Evolutionary conservation across 35 echinoderm and acorn worm species (phyloP), one percentile per base, ranked within the genome.

Genomic region (Ptychodera flava): DNA sequence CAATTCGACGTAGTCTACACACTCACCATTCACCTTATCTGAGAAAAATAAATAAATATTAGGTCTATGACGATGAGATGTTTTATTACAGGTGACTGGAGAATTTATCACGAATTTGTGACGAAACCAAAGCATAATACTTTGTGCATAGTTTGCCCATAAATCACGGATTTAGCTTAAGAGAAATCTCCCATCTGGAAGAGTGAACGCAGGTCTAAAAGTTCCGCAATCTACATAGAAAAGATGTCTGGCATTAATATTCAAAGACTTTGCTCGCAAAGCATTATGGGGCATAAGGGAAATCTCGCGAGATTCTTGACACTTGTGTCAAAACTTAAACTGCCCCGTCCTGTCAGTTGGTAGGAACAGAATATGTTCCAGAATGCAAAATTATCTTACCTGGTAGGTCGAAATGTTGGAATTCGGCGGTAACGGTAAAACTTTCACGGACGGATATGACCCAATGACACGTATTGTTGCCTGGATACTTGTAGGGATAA

Each of bases 401-500:
- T 77, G 91, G 85, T 15, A 93, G 64, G 76, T 97, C 87, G n/a
- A 97, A 90, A 38, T 97, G 87, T 6, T 82, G 53, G 80, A 97
- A 93, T 36, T 90, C 86, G 16, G 93, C 32, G 29, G 83, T 92
- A 0, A 97, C 31, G 12, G 91, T 88, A 64, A 36, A 64, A 10
- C 88, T 91, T 81, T 82, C 82, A 0, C 84, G 85, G 30, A 81
- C 94, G 81, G 82, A 89, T 34, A 97, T 89, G 31, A 91, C 84
- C 94, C 94, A 97, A 90, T 91, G 88, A 88, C 94, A 97, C 0
- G 88, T 97, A 38, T 52, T 81, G 34, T 93, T 97, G 16, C 88
- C 81, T 29, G 85, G 36, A 35, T 87, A 89, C 10, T 77, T 81
- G 28, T 85, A 31, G 32, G 94, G 94, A 79, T 93, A 97, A 28